Percentiles rank a stretch among this genome's conserved stretches.
phyloP scores from a whole-genome alignment of 2,888 invertebrate species.

The Cryptosula pallasiana region DNA sequence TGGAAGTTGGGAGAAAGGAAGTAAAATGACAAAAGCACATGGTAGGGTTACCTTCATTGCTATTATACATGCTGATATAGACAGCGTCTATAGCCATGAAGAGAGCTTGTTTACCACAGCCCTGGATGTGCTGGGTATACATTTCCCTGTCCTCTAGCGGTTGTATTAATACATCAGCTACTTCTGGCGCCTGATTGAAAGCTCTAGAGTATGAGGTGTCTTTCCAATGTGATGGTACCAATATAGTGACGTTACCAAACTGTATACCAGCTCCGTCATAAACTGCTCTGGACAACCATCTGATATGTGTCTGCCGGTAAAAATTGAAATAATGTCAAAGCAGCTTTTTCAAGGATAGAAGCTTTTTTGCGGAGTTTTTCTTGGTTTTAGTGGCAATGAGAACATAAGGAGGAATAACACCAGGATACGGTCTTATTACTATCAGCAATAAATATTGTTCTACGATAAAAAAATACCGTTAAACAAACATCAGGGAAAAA shows the following conservation, averaged over 20 bases:
- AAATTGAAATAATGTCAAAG: background rate
- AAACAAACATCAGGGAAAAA: too few relatives aligned
- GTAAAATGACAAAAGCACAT: too few relatives aligned
- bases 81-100: background rate
- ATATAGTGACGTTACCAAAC: constrained; percentile 8
- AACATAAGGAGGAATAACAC: too few relatives aligned
- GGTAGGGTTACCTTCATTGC: too few relatives aligned
- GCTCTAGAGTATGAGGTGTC: background rate
- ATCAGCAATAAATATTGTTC: too few relatives aligned
- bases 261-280: background rate
- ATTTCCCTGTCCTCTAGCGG: background rate
- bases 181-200: background rate
- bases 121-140: constrained; percentile 12
- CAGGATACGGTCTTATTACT: too few relatives aligned
- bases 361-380: background rate
- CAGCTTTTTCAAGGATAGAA: background rate
- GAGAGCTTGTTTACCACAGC: constrained; percentile 1
- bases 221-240: constrained; percentile 6
- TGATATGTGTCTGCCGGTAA: background rate
- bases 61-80: too few relatives aligned
- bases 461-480: too few relatives aligned
- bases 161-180: constrained; percentile 5
- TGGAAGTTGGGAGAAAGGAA: too few relatives aligned
- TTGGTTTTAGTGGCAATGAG: too few relatives aligned
- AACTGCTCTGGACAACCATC: background rate